A percentile compares a stretch with the other conserved stretches of the same genome.
Evolutionary conservation across 2,888 invertebrate species (phyloP).

Genomic region (Lepidocyrtoides sp.): DNA sequence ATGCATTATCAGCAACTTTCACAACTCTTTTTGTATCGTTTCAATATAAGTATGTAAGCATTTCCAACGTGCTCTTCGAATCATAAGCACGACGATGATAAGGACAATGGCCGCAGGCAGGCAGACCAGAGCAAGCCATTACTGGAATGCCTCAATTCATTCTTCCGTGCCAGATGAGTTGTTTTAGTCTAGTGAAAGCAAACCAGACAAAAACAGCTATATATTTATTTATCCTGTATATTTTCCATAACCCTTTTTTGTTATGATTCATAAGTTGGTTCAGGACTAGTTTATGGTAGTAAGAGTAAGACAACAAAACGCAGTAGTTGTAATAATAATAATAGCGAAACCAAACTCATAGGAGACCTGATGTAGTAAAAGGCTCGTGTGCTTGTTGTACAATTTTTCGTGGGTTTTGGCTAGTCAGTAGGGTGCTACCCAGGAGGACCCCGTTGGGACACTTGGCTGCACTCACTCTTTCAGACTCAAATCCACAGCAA

Average conservation of each 20-base stretch:
- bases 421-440: slow-evolving; percentile 54
- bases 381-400: slow-evolving; percentile 14
- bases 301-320: slow-evolving; percentile 20
- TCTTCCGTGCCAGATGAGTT: not conserved
- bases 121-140: not conserved
- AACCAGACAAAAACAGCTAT: not conserved
- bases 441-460: slow-evolving; percentile 64
- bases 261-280: slow-evolving; percentile 34
- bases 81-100: not conserved
- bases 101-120: not conserved
- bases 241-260: slow-evolving; percentile 1
- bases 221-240: slow-evolving; percentile 21
- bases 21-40: too few relatives aligned
- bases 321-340: not conserved
- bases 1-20: too few relatives aligned
- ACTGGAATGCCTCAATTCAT: not conserved
- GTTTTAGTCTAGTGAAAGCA: not conserved
- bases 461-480: slow-evolving; percentile 51
- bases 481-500: not conserved
- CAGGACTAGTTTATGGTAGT: not conserved
- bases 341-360: not conserved
- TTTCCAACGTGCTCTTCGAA: not conserved
- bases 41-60: not conserved
- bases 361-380: not conserved
- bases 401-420: slow-evolving; percentile 32